Base-by-base conservation (phyloP, 2,888 invertebrate genomes). In the Lordiphosa andalusiaca region DNA sequence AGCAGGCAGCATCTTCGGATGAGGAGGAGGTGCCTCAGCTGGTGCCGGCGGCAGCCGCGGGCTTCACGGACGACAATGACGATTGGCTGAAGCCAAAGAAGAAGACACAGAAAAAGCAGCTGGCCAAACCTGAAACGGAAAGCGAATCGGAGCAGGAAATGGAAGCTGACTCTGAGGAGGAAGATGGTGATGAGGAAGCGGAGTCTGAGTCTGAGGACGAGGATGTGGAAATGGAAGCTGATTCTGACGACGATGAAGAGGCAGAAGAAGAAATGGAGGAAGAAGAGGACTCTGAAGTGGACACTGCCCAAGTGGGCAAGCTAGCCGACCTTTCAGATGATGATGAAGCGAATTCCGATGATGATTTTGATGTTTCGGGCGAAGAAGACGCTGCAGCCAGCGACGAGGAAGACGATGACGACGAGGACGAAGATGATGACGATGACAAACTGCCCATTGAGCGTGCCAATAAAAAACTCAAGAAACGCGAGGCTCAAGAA, bases 371-470 rank as follows among this genome's bases (percentile, higher is more conserved):
- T 37, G 86, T 89, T 16, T 87, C 92, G 0, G 84, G 69, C 2
- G 83, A 82, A 2, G 67, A 76, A 6, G 52, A 19, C 4, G 19
- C 42, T n/a, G 88, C 84, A 19, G 88, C 75, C 3, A 77, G 87
- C 38, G 90, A 88, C 41, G 90, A 82, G 6, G 85, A 86, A 9
- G 87, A 86, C 13, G 86, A 86, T 4, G 86, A 86, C 1, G 86
- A 85, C 6, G 87, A 86, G 0, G 86, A 87, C 5, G 87, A 88
- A 2, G 91, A 90, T 54, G 91, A 90, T 38, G 92, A 93, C 62
- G 92, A 93, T 61, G 94, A 95, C 83, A 90, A 95, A 88, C 88
- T 97, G 49, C 97, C 97, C 0, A 95, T 98, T 86, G 97, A 98
- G 90, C 96, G 93, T 86, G 93, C 94, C 56, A 94, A 95, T 61